phyloP scores from a whole-genome alignment of 1,140 invertebrate species.

The Melanaphis sacchari region DNA sequence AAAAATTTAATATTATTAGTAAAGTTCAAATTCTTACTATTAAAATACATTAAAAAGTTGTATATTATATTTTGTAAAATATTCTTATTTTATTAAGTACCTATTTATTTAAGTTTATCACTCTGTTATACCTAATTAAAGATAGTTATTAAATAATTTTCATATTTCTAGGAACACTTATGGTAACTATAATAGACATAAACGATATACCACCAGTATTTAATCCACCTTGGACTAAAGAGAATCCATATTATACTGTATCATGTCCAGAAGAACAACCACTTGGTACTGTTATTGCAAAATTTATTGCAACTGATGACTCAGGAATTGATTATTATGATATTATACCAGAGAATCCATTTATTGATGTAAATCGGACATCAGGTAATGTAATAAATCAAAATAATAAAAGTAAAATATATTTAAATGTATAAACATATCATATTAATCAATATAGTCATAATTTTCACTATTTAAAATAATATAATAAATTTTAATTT shows the following conservation, averaged over 20 bases:
- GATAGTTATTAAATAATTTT: conserved; percentile 25
- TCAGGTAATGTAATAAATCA: conserved; percentile 67
- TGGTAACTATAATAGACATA: conserved; percentile 86
- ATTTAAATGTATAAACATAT: neutral
- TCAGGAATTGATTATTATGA: conserved; percentile 80
- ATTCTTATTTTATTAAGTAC: neutral
- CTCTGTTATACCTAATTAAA: neutral
- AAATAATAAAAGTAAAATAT: neutral
- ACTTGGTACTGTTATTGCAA: conserved; percentile 78
- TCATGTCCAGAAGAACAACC: conserved; percentile 86
- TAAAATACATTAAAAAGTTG: neutral
- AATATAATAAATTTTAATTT: conserved; percentile 52
- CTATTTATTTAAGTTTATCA: neutral
- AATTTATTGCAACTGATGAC: conserved; percentile 84
- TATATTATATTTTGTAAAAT: no score
- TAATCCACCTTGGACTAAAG: conserved; percentile 75
- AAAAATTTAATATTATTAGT: neutral
- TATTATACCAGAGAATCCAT: conserved; percentile 75
- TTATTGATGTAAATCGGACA: conserved; percentile 79
- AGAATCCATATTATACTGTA: conserved; percentile 72
- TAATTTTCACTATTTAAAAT: neutral
- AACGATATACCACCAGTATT: conserved; percentile 75
- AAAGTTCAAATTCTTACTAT: neutral
- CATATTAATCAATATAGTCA: neutral
- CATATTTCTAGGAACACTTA: conserved; percentile 73